Evolutionary conservation across 2,113 vertebrate species (phyloP).

Genomic region (Gracilinanus agilis): DNA sequence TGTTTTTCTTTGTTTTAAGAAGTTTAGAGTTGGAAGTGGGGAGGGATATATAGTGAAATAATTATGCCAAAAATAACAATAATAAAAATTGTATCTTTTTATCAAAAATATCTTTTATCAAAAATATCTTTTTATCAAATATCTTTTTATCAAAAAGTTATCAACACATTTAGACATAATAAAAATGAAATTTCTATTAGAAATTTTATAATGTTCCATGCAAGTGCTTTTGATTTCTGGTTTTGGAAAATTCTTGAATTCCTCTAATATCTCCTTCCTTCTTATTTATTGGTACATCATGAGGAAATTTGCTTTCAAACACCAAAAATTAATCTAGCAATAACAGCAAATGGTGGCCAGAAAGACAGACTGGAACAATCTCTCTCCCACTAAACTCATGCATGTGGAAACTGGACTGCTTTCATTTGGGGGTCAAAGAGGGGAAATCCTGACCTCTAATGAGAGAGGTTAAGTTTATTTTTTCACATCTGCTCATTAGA

Average conservation of each 20-base stretch:
- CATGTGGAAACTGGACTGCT: background rate
- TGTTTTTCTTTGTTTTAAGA: background rate
- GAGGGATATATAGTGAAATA: background rate
- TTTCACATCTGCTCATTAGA: background rate
- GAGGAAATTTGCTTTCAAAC: background rate
- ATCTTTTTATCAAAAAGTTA: background rate
- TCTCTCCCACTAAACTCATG: background rate
- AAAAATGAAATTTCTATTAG: background rate
- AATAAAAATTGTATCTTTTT: background rate
- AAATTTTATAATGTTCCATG: fast-evolving
- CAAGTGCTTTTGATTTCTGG: background rate
- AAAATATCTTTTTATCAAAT: background rate
- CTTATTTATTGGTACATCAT: background rate
- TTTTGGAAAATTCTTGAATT: background rate
- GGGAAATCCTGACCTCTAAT: background rate
- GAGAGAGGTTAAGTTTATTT: background rate
- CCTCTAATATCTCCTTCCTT: background rate
- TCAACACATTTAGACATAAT: background rate
- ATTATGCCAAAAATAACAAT: background rate
- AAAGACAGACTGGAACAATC: background rate
- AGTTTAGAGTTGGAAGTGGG: background rate
- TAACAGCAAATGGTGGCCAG: background rate
- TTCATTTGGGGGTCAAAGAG: background rate
- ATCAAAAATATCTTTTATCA: background rate
- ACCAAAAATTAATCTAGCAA: background rate